These are phyloP conservation scores for Sogatella furcifera DNA, from an alignment of 1,140 invertebrate species.

Conservation along the genomic window DNA sequence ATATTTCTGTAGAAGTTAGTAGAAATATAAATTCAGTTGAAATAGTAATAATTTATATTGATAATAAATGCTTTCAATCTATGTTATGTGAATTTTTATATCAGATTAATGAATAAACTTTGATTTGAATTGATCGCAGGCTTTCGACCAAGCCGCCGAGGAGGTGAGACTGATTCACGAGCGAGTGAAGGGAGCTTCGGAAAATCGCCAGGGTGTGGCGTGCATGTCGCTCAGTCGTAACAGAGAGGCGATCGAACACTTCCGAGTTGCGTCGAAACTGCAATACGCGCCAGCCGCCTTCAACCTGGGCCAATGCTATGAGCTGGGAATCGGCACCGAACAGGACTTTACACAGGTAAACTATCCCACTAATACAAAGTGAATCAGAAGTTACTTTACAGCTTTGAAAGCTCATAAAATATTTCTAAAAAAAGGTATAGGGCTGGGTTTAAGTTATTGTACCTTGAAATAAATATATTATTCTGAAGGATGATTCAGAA, in stretches of 20 bases:
- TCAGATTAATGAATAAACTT: no score
- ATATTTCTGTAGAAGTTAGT: no score
- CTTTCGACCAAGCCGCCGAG: slow-evolving; percentile 18
- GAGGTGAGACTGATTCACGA: slow-evolving; percentile 17
- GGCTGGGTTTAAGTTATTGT: no score
- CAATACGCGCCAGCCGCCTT: slow-evolving; percentile 44
- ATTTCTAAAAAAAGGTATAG: no score
- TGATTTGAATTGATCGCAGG: not conserved
- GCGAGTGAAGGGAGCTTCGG: slow-evolving; percentile 30
- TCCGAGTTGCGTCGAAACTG: slow-evolving; percentile 39
- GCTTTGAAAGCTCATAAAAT: no score
- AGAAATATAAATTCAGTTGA: no score
- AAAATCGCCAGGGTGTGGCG: slow-evolving; percentile 32
- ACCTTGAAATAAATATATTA: no score
- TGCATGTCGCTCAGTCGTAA: slow-evolving; percentile 31
- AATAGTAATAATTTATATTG: no score
- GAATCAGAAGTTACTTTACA: no score
- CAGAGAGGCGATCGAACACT: slow-evolving; percentile 33
- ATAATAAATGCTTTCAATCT: no score
- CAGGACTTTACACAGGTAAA: slow-evolving; percentile 42
- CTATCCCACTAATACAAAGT: not conserved
- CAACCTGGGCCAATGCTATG: slow-evolving; percentile 49
- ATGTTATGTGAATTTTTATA: no score
- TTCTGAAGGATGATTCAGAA: no score
- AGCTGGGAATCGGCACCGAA: slow-evolving; percentile 45